phyloP scores from a whole-genome alignment of 2,888 invertebrate genomes.

The Drosophila trichaetosa region DNA sequence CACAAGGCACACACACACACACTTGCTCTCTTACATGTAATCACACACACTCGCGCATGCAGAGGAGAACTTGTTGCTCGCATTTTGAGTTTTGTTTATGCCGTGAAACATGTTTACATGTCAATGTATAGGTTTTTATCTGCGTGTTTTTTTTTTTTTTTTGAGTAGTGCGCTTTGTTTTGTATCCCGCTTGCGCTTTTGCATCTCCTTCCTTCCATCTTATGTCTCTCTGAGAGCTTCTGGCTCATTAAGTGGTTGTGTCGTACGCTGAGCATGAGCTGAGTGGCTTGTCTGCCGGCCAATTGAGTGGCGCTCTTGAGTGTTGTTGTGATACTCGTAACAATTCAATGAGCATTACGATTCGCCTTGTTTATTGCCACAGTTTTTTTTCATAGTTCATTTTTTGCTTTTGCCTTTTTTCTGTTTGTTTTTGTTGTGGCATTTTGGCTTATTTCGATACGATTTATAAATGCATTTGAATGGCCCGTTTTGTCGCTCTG shows the following conservation, averaged over 20 bases:
- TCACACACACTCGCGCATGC: slow-evolving; percentile 26
- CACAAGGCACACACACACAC: slow-evolving; percentile 1
- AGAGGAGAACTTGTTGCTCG: slow-evolving; percentile 58
- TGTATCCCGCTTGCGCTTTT: slow-evolving; percentile 17
- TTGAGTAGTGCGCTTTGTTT: slow-evolving; percentile 14
- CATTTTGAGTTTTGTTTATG: slow-evolving; percentile 57
- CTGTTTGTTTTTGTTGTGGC: slow-evolving; percentile 14
- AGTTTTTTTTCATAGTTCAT: slow-evolving; percentile 9
- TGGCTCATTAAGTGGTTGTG: slow-evolving; percentile 78
- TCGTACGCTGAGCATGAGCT: slow-evolving; percentile 58
- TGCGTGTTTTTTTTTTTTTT: slow-evolving; percentile 12
- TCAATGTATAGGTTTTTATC: slow-evolving; percentile 11
- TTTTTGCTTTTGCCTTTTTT: not conserved
- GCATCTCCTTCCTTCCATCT: not conserved
- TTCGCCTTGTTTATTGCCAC: slow-evolving; percentile 62
- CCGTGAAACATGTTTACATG: slow-evolving; percentile 24
- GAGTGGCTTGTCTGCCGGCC: slow-evolving; percentile 51
- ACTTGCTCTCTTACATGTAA: slow-evolving; percentile 17
- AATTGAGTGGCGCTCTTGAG: slow-evolving; percentile 73
- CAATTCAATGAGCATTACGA: slow-evolving; percentile 68
- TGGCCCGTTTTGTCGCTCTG: slow-evolving; percentile 39
- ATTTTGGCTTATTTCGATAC: slow-evolving; percentile 46
- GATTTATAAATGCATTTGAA: slow-evolving; percentile 72
- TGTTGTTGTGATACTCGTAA: slow-evolving; percentile 65
- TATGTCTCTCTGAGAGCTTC: slow-evolving; percentile 22